A percentile compares a stretch with the other conserved stretches of the same genome.
Conservation (phyloP, 2,797 vertebrate species). For the Manis javanica region DNA sequence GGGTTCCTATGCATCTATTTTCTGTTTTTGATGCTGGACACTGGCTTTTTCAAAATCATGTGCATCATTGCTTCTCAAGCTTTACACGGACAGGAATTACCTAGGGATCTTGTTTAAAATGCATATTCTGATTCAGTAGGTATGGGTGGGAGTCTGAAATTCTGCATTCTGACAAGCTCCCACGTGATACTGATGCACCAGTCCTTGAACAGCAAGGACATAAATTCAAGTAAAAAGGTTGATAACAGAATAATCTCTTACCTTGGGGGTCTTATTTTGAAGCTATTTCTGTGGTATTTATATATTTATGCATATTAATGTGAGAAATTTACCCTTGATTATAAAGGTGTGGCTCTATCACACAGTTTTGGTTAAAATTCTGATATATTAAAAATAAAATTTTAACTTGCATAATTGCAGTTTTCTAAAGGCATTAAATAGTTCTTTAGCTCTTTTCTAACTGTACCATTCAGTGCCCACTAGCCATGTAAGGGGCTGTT, state of each 20-base stretch:
- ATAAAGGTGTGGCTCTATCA: not conserved
- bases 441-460: not conserved
- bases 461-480: not conserved
- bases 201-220: not conserved
- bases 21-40: not conserved
- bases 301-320: not conserved
- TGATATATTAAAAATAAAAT: not conserved
- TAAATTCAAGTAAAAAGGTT: not conserved
- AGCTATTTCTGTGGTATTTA: not conserved
- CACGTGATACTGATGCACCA: not conserved
- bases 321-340: not conserved
- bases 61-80: not conserved
- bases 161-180: not conserved
- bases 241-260: not conserved
- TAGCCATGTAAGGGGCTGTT: not conserved
- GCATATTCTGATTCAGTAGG: not conserved
- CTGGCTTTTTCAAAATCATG: not conserved
- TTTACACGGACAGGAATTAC: not conserved
- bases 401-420: not conserved
- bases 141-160: not conserved
- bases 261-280: not conserved
- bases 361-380: not conserved
- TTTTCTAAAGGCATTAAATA: not conserved
- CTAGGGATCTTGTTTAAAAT: not conserved
- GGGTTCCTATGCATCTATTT: not conserved